These are phyloP conservation scores for Andrena marginata DNA, from an alignment of 2,888 invertebrate species.

Conservation along the genomic window DNA sequence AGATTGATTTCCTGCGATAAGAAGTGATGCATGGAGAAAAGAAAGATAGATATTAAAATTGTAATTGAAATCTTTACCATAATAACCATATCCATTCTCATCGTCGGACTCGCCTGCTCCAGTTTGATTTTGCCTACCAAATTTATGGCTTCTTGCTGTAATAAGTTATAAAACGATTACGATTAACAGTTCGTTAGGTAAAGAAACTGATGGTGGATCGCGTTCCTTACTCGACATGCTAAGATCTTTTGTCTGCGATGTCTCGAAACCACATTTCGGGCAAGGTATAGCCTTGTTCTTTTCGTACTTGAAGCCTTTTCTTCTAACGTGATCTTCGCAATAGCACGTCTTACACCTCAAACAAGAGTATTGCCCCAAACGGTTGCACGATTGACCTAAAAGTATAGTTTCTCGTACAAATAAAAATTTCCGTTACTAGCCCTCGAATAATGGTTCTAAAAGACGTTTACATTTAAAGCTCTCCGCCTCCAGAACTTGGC, in stretches of 20 bases:
- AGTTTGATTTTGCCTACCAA: constrained; percentile 93
- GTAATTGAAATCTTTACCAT: constrained; percentile 76
- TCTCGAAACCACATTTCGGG: constrained; percentile 97
- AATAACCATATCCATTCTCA: constrained; percentile 87
- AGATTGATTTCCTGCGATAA: constrained; percentile 73
- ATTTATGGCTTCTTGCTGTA: constrained; percentile 93
- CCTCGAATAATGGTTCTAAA: neutral
- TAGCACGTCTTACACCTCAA: constrained; percentile 98
- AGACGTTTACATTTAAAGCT: constrained; percentile 94
- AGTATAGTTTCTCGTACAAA: constrained; percentile 44
- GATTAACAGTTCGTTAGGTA: constrained; percentile 20
- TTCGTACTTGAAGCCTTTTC: constrained; percentile 95
- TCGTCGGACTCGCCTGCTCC: constrained; percentile 88
- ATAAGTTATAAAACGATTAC: constrained; percentile 66
- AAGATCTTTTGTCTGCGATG: constrained; percentile 96
- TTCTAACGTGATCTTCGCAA: constrained; percentile 97
- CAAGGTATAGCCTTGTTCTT: constrained; percentile 95
- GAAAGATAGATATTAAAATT: constrained; percentile 1
- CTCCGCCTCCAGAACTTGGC: constrained; percentile 97
- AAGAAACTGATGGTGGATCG: constrained; percentile 5
- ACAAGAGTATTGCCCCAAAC: constrained; percentile 97
- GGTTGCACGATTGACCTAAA: constrained; percentile 96
- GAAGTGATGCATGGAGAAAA: neutral
- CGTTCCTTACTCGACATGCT: constrained; percentile 95
- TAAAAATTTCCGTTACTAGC: neutral